These are phyloP conservation scores for Aspidapion aeneum DNA, from an alignment of 2,888 invertebrate species.

Conservation along the genomic window DNA sequence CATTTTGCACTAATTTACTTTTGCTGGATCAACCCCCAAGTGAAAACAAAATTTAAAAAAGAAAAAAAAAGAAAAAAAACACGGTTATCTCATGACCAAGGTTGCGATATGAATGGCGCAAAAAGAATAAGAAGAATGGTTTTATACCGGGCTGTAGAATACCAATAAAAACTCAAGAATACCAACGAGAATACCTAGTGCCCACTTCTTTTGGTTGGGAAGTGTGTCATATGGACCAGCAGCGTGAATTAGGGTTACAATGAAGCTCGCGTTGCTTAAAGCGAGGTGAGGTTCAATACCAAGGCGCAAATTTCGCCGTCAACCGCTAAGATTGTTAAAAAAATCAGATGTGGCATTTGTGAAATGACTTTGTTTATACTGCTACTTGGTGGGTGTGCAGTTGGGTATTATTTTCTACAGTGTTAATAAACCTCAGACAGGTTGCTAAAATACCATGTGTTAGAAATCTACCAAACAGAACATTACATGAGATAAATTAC, in stretches of 20 bases:
- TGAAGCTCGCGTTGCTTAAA: neutral
- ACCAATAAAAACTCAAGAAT: neutral
- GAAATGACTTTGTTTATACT: no score
- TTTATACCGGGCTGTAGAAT: slow-evolving; percentile 39
- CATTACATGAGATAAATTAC: no score
- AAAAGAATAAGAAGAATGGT: slow-evolving; percentile 41
- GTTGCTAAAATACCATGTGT: no score
- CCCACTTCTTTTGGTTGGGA: slow-evolving; percentile 33
- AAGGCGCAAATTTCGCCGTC: neutral
- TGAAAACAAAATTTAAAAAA: neutral
- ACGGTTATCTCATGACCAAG: slow-evolving; percentile 42
- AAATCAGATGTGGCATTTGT: slow-evolving; percentile 5
- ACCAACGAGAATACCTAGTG: slow-evolving; percentile 26
- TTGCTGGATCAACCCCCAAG: neutral
- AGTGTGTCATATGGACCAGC: slow-evolving; percentile 49
- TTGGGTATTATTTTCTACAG: no score
- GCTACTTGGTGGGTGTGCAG: no score
- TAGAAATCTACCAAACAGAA: no score
- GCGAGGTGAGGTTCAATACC: neutral
- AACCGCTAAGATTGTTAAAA: slow-evolving; percentile 11
- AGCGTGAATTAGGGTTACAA: slow-evolving; percentile 44
- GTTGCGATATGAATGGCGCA: slow-evolving; percentile 46
- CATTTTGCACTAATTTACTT: slow-evolving; percentile 33
- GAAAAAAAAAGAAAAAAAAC: neutral
- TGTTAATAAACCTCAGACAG: no score